phyloP scores from a whole-genome alignment of 35 echinoderm and acorn worm genomes.

The Anneissia japonica region DNA sequence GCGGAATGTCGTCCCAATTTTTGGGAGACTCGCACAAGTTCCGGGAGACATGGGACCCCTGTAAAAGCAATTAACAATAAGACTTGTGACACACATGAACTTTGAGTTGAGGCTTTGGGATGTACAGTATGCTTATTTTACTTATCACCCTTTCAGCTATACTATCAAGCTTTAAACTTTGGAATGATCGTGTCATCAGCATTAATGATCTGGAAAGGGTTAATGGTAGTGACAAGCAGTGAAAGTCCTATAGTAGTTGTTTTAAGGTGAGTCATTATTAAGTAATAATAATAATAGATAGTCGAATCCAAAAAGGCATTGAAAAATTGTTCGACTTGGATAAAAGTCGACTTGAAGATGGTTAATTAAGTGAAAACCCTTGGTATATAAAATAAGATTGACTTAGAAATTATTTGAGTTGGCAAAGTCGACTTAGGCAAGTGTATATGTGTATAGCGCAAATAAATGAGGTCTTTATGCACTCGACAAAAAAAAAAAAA shows the following conservation, averaged over 20 bases:
- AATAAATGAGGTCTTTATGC: too few relatives aligned
- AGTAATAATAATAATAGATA: too few relatives aligned
- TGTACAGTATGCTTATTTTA: not conserved
- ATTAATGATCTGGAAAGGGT: conserved; percentile 99
- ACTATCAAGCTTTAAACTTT: conserved; percentile 97
- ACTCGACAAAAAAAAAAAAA: too few relatives aligned
- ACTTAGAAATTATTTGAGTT: too few relatives aligned
- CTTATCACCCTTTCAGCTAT: conserved; percentile 55
- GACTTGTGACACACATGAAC: not conserved
- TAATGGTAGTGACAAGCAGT: conserved; percentile 98
- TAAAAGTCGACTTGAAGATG: too few relatives aligned
- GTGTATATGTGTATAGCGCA: too few relatives aligned
- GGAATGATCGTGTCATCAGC: conserved; percentile 99
- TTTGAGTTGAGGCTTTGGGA: not conserved
- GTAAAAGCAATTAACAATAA: not conserved
- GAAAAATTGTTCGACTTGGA: too few relatives aligned
- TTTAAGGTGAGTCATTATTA: conserved; percentile 82
- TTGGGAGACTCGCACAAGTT: too few relatives aligned
- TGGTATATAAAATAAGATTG: too few relatives aligned
- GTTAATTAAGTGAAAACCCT: too few relatives aligned
- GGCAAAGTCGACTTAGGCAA: too few relatives aligned
- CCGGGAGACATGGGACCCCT: not conserved
- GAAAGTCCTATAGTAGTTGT: conserved; percentile 99
- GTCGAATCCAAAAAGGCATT: too few relatives aligned
- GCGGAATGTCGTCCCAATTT: not conserved